Evolutionary conservation across 2,888 invertebrate species (phyloP), one percentile per base, ranked within the genome.

Genomic region (Pemphredon lugubris): DNA sequence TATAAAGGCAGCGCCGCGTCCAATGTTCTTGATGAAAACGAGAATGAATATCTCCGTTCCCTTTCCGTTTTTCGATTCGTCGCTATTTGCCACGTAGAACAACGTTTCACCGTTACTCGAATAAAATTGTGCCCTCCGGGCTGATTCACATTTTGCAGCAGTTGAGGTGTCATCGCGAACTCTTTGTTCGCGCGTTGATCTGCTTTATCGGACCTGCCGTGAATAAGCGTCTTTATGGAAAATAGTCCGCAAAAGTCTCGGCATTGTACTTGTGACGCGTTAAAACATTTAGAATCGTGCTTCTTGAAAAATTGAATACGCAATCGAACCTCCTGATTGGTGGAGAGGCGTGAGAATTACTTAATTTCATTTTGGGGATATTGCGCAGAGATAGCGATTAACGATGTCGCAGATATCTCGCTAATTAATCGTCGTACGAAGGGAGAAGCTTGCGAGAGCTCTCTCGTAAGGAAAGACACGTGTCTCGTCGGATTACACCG

Each of bases 81-180:
- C 55, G 65, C 51, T 48, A 48, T 64, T 64, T 54, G 30, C 54
- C 40, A 47, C 45, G 30, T 34, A 34, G 63, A 64, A 39, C 50
- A 20, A 40, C 68, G 34, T 55, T 55, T 54, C 39, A 34, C 48
- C 40, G 55, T 51, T 44, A 42, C 39, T 30, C 42, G 30, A 63
- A 80, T 65, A 72, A 80, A 80, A 74, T 77, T 63, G 67, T 55
- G 39, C 58, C 80, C 73, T 45, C 58, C 18, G 72, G 72, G 57
- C 50, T 47, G 59, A 53, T 66, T 71, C 71, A 47, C 66, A 64
- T 60, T 79, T 79, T 53, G 39, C 54, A 50, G 50, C 51, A 58
- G 58, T 57, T 60, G 55, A 60, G 50, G 58, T 75, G 76, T 76
- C 79, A 78, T 75, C 69, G 45, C 9, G 42, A n/a, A 32, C 40